phyloP scores from a whole-genome alignment of 2,113 vertebrate genomes.

The Nothobranchius furzeri region DNA sequence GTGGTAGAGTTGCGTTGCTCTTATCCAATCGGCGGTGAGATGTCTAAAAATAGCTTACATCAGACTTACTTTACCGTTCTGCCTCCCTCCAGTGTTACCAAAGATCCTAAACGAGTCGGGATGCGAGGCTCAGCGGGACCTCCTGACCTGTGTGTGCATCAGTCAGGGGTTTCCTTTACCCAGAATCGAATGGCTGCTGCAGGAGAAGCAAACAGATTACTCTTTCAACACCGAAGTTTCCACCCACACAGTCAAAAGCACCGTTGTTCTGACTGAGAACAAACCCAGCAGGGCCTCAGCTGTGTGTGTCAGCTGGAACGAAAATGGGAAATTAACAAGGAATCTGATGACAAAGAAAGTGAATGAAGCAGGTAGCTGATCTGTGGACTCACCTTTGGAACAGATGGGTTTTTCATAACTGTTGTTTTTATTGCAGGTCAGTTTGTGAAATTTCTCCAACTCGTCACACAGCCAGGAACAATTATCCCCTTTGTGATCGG shows the following conservation, averaged over 20 bases:
- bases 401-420: not conserved
- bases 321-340: not conserved
- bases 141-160: conserved; percentile 57
- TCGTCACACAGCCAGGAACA: conserved; percentile 18
- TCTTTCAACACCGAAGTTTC: conserved; percentile 15
- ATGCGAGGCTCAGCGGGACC: conserved; percentile 16
- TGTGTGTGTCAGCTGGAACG: conserved; percentile 37
- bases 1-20: no score
- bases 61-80: no score
- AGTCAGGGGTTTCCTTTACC: conserved; percentile 47
- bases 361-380: not conserved
- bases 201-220: conserved; percentile 18
- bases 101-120: conserved; percentile 20
- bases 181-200: conserved; percentile 38
- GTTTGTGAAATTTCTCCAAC: not conserved
- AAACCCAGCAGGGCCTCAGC: not conserved
- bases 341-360: not conserved
- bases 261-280: not conserved
- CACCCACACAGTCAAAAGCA: conserved; percentile 38
- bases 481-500: conserved; percentile 52
- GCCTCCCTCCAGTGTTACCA: not conserved
- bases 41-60: no score
- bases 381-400: not conserved
- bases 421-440: not conserved
- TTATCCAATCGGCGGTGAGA: no score